Evolutionary conservation across 2,113 vertebrate species (phyloP).

Genomic region (Xyrauchen texanus): DNA sequence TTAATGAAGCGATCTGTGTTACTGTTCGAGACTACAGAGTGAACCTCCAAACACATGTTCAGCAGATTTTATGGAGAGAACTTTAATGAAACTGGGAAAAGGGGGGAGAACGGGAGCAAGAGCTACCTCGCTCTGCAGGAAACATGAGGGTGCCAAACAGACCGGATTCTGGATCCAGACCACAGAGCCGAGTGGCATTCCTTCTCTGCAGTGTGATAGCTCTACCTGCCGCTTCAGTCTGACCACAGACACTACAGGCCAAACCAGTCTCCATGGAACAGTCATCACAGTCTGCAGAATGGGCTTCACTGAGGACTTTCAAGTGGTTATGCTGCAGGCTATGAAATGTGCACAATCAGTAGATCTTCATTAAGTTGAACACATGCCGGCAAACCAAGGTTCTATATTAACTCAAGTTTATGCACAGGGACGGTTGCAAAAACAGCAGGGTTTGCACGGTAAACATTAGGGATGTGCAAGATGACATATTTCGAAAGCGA

Average conservation of each 20-base stretch:
- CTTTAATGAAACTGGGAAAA: constrained; percentile 29
- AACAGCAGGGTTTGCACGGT: constrained; percentile 4
- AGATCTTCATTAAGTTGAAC: constrained; percentile 25
- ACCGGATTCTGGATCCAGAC: constrained; percentile 37
- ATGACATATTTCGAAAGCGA: not conserved
- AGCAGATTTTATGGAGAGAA: constrained; percentile 50
- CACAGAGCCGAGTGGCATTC: constrained; percentile 49
- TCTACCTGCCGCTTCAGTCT: constrained; percentile 49
- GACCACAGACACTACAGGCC: constrained; percentile 45
- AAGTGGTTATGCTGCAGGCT: constrained; percentile 49
- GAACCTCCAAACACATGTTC: constrained; percentile 51
- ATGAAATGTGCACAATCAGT: constrained; percentile 52
- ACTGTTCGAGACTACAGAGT: constrained; percentile 24
- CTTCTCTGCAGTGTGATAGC: constrained; percentile 48
- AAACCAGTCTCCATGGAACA: constrained; percentile 46
- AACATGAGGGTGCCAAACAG: constrained; percentile 46
- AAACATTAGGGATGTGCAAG: not conserved
- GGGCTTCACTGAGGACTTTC: constrained; percentile 41
- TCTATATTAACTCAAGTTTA: constrained; percentile 39
- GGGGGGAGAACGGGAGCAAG: not conserved
- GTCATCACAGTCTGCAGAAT: constrained; percentile 32
- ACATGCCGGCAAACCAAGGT: constrained; percentile 39
- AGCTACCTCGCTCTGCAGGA: constrained; percentile 40
- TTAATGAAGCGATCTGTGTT: constrained; percentile 53
- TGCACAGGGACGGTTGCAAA: constrained; percentile 7